A percentile compares a stretch with the other conserved stretches of the same genome.
These are phyloP conservation scores for Tetramorium simillimum DNA, from an alignment of 1,140 invertebrate species.

Conservation along the genomic window DNA sequence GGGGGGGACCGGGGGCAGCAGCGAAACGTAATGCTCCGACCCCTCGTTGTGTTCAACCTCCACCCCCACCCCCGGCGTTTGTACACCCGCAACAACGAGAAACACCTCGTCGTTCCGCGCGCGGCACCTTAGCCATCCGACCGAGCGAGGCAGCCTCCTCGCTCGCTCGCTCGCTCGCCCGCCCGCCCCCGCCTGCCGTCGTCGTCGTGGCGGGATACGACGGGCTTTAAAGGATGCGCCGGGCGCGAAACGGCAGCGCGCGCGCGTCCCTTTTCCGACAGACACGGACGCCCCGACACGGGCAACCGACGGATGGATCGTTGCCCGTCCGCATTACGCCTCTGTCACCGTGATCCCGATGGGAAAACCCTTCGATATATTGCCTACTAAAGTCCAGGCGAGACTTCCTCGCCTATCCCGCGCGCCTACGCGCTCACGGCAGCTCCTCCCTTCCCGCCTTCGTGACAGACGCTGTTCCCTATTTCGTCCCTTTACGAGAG, in stretches of 20 bases:
- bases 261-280: constrained; percentile 44
- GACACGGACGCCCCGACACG: background rate
- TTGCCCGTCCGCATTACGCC: constrained; percentile 39
- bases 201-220: constrained; percentile 61
- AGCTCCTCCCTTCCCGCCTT: background rate
- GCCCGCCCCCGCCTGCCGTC: background rate
- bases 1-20: constrained; percentile 9
- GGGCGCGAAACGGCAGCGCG: constrained; percentile 62
- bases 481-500: constrained; percentile 15
- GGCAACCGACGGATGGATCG: constrained; percentile 61
- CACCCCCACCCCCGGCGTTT: constrained; percentile 18
- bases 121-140: constrained; percentile 59
- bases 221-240: constrained; percentile 70
- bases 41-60: constrained; percentile 65
- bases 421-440: background rate
- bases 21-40: constrained; percentile 65
- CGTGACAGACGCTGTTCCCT: background rate
- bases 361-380: constrained; percentile 73
- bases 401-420: constrained; percentile 24
- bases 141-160: background rate
- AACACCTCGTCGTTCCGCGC: constrained; percentile 68
- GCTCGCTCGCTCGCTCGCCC: background rate
- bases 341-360: constrained; percentile 63
- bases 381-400: constrained; percentile 67
- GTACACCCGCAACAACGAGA: constrained; percentile 59